Conservation (phyloP, 2,888 invertebrate genomes). For the Catocala sponsa region DNA sequence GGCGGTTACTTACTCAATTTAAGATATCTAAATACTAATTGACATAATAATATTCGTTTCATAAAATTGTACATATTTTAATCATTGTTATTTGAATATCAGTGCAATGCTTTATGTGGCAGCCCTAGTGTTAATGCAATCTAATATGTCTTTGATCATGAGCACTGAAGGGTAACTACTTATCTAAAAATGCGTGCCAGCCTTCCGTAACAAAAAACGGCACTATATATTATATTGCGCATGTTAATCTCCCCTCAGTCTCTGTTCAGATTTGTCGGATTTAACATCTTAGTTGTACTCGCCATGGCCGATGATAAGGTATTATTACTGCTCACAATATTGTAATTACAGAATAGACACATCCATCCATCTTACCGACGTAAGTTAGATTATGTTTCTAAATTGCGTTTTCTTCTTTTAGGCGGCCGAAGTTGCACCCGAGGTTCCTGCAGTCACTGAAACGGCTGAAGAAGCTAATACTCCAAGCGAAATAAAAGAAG, state of each 20-base stretch:
- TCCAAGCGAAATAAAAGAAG: slow-evolving; percentile 71
- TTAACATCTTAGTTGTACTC: slow-evolving; percentile 47
- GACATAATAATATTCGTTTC: too few species aligned
- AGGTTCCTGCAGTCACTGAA: slow-evolving; percentile 64
- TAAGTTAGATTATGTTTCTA: slow-evolving; percentile 3
- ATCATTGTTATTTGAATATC: too few species aligned
- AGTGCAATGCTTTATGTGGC: slow-evolving; percentile 30
- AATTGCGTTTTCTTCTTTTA: slow-evolving; percentile 57
- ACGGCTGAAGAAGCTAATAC: slow-evolving; percentile 69
- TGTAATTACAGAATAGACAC: neutral
- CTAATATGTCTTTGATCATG: slow-evolving; percentile 71
- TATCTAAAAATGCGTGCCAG: slow-evolving; percentile 73
- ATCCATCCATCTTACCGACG: too few species aligned
- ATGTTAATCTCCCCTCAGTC: slow-evolving; percentile 72
- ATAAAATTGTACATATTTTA: too few species aligned
- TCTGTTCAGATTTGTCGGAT: slow-evolving; percentile 52
- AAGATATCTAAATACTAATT: too few species aligned
- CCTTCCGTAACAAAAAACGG: slow-evolving; percentile 70
- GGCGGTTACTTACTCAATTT: too few species aligned
- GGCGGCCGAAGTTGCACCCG: slow-evolving; percentile 77
- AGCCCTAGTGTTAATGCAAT: slow-evolving; percentile 70
- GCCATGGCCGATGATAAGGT: slow-evolving; percentile 78
- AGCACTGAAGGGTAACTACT: slow-evolving; percentile 78
- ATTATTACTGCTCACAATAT: slow-evolving; percentile 18
- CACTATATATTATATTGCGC: slow-evolving; percentile 73